These are phyloP conservation scores for Ptilodon capucinus DNA, from an alignment of 2,888 invertebrate species.

Conservation along the genomic window DNA sequence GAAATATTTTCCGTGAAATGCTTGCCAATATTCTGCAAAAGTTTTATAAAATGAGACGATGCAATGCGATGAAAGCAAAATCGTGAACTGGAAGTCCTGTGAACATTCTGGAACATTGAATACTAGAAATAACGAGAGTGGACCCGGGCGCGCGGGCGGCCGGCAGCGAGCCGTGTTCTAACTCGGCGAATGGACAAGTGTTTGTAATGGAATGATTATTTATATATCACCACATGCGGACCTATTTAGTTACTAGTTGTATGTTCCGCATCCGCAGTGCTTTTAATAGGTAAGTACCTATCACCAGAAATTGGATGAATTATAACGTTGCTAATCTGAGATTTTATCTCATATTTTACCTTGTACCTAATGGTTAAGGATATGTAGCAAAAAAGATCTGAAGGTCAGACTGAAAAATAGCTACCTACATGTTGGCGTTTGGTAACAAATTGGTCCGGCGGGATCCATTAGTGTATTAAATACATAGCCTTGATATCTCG, in stretches of 20 bases:
- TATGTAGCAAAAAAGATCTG: too few relatives aligned
- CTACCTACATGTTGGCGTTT: neutral
- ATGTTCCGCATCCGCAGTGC: too few relatives aligned
- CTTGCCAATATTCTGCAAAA: conserved; percentile 35
- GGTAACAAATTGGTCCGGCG: neutral
- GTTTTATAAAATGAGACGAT: conserved; percentile 53
- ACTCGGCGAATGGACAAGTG: conserved; percentile 2
- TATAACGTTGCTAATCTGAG: too few relatives aligned
- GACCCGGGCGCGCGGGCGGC: conserved; percentile 33
- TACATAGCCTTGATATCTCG: neutral
- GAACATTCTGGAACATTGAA: conserved; percentile 59
- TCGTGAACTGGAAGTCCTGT: conserved; percentile 55
- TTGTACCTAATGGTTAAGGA: too few relatives aligned
- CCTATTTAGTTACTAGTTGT: too few relatives aligned
- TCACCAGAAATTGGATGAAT: too few relatives aligned
- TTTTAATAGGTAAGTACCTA: too few relatives aligned
- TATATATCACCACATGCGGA: too few relatives aligned
- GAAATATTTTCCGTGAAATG: conserved; percentile 47
- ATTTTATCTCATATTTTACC: too few relatives aligned
- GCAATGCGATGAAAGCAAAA: conserved; percentile 55
- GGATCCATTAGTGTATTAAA: neutral
- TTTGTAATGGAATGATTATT: neutral
- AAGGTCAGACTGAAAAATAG: conserved; percentile 2
- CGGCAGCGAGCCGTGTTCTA: conserved; percentile 4
- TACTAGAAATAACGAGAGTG: conserved; percentile 53